Percentiles rank a stretch among this genome's conserved stretches.
Conservation (phyloP, 2,113 vertebrate species). For the Petrocephalus microphthalmus region DNA sequence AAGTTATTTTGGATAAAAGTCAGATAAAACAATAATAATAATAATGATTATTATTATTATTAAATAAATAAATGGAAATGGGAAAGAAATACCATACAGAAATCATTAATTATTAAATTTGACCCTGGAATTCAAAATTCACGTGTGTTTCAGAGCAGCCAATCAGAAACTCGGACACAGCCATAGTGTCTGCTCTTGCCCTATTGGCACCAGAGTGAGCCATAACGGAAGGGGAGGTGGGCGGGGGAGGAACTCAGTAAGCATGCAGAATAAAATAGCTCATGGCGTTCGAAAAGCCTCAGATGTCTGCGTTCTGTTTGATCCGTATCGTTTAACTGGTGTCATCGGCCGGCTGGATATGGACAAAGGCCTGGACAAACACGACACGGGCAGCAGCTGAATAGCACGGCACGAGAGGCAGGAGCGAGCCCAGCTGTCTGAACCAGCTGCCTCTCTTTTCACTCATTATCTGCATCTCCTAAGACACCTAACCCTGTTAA, state of each 20-base stretch:
- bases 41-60: no score
- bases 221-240: not conserved
- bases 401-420: not conserved
- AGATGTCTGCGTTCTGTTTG: not conserved
- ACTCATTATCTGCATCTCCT: no score
- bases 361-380: not conserved
- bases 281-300: not conserved
- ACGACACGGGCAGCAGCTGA: no score
- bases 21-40: not conserved
- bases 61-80: not conserved
- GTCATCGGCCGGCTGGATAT: not conserved
- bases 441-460: not conserved
- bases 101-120: not conserved
- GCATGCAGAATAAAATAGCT: not conserved
- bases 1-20: not conserved
- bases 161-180: not conserved
- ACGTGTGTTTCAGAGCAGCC: not conserved
- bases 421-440: not conserved
- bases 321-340: not conserved
- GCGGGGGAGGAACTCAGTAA: not conserved
- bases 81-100: not conserved
- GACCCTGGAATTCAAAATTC: not conserved
- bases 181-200: not conserved
- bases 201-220: not conserved
- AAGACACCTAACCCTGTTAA: not conserved